These are phyloP conservation scores for Hippocampus guttulatus DNA, from an alignment of 2,113 vertebrate species.

Conservation along the genomic window DNA sequence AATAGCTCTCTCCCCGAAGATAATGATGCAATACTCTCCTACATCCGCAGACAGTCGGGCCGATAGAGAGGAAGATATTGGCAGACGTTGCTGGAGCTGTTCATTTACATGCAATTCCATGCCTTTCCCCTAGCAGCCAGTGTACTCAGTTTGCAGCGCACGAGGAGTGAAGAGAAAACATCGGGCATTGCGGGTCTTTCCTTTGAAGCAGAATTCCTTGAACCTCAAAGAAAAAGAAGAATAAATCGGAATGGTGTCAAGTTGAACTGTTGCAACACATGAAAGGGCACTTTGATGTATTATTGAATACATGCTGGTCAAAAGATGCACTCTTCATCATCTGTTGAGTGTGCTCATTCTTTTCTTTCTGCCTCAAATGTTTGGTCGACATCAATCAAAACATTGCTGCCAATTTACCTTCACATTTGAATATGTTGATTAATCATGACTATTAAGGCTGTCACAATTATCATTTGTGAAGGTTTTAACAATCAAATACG, in stretches of 20 bases:
- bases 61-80: constrained; percentile 3
- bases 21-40: constrained; percentile 48
- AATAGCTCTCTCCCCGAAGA: constrained; percentile 35
- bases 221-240: constrained; percentile 47
- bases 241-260: constrained; percentile 44
- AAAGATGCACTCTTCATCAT: constrained; percentile 11
- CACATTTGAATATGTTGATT: not conserved
- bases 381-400: not conserved
- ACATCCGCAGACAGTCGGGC: constrained; percentile 16
- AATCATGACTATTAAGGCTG: not conserved
- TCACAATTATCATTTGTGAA: too few species aligned
- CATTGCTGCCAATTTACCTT: not conserved
- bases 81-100: not conserved
- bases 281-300: constrained; percentile 35
- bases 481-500: not conserved
- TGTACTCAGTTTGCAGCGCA: constrained; percentile 3
- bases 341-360: not conserved
- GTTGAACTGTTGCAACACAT: constrained; percentile 24
- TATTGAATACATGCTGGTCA: constrained; percentile 19
- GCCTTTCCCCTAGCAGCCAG: not conserved
- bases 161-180: constrained; percentile 10
- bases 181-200: constrained; percentile 35
- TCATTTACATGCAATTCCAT: constrained; percentile 5
- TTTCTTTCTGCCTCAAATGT: constrained; percentile 4
- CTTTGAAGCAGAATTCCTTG: constrained; percentile 47